Evolutionary conservation across 2,797 vertebrate genomes (phyloP).

Genomic region (Tympanoctomys barrerae): DNA sequence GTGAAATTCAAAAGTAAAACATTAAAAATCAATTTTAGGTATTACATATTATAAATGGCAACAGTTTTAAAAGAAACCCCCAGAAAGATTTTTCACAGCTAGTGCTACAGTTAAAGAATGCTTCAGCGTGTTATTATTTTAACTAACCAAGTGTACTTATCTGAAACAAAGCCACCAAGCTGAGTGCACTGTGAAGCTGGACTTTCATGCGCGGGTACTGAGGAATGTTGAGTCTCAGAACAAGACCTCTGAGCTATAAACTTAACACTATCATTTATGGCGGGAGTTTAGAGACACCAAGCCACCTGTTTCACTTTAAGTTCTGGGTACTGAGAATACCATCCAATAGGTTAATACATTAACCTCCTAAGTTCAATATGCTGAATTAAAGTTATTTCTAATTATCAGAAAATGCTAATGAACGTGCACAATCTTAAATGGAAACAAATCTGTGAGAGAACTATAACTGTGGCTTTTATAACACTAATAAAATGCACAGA

Average conservation of each 20-base stretch:
- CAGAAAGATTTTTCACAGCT: constrained; percentile 12
- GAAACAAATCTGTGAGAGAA: not conserved
- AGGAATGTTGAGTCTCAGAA: not conserved
- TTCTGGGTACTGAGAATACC: not conserved
- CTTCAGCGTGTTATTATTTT: not conserved
- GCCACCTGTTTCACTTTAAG: not conserved
- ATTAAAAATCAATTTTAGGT: constrained; percentile 24
- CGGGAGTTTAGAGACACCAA: not conserved
- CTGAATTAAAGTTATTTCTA: not conserved
- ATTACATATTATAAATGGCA: not conserved
- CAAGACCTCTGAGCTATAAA: not conserved
- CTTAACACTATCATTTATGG: not conserved
- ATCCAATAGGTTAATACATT: not conserved
- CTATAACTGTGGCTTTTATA: constrained; percentile 15
- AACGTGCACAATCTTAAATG: not conserved
- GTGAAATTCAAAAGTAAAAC: not conserved
- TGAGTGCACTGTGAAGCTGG: not conserved
- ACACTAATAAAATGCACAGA: not conserved
- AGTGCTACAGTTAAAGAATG: not conserved
- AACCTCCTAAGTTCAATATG: constrained; percentile 14
- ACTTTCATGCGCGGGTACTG: accelerated
- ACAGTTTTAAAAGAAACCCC: not conserved
- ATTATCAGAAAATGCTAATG: constrained; percentile 3
- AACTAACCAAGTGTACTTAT: constrained; percentile 1
- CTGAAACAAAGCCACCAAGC: not conserved